Evolutionary conservation across 2,113 vertebrate genomes (phyloP).

Genomic region (Noctilio leporinus): DNA sequence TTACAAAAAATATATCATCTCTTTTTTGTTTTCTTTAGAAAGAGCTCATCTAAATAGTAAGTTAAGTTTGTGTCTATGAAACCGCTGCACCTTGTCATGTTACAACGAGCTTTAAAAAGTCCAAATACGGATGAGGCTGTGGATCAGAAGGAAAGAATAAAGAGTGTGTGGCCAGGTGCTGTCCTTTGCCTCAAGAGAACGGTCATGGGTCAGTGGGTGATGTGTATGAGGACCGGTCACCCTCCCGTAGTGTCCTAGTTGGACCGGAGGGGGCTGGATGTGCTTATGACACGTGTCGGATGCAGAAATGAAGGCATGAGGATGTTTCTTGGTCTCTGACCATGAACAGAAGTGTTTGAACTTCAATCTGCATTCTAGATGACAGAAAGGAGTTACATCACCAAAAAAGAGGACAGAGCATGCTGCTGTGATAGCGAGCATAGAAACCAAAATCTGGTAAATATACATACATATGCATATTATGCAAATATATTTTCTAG

Average conservation of each 20-base stretch:
- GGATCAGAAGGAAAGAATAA: conserved; percentile 62
- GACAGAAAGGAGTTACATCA: conserved; percentile 76
- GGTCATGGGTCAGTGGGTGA: conserved; percentile 44
- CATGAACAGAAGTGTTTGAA: conserved; percentile 71
- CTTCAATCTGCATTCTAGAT: conserved; percentile 76
- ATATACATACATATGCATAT: conserved; percentile 82
- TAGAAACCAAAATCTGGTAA: conserved; percentile 77
- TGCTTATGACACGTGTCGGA: conserved; percentile 59
- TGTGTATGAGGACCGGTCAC: conserved; percentile 45
- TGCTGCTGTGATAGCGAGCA: conserved; percentile 81
- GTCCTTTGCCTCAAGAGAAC: conserved; percentile 63
- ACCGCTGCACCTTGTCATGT: conserved; percentile 75
- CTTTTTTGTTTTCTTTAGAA: conserved; percentile 80
- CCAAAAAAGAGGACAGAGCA: conserved; percentile 79
- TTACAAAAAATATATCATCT: conserved; percentile 86
- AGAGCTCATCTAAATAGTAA: conserved; percentile 82
- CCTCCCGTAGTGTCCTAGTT: conserved; percentile 68
- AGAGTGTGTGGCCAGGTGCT: conserved; percentile 27
- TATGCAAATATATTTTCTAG: conserved; percentile 82
- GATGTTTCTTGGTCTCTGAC: conserved; percentile 74
- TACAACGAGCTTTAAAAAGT: conserved; percentile 76
- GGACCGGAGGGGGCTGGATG: conserved; percentile 46
- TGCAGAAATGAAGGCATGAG: conserved; percentile 77
- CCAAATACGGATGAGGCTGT: conserved; percentile 66
- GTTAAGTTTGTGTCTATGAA: conserved; percentile 81